Percentiles rank a stretch among this genome's conserved stretches.
Conservation (phyloP, 2,888 invertebrate species). For the Drosophila nigricruria region DNA sequence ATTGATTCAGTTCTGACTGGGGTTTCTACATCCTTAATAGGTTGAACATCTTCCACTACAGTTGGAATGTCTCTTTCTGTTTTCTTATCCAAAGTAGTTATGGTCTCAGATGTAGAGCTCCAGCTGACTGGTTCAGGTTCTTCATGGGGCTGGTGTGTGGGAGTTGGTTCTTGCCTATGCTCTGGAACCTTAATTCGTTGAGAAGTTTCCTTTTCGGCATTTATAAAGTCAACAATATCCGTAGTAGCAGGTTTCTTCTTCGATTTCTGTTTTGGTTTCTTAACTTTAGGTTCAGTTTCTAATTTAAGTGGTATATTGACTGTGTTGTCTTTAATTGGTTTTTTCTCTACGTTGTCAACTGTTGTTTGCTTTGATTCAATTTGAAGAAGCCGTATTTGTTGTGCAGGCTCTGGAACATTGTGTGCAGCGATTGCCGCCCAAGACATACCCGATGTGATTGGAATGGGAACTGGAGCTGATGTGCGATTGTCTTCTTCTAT, state of each 20-base stretch:
- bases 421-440: constrained; percentile 81
- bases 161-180: neutral
- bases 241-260: constrained; percentile 49
- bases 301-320: constrained; percentile 56
- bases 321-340: constrained; percentile 29
- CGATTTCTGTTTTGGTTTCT: constrained; percentile 71
- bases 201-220: constrained; percentile 55
- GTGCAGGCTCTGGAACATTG: constrained; percentile 79
- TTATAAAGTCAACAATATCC: constrained; percentile 62
- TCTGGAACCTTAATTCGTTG: constrained; percentile 11
- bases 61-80: neutral
- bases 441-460: constrained; percentile 67
- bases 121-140: neutral
- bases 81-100: neutral
- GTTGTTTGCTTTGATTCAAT: constrained; percentile 30
- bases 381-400: constrained; percentile 71
- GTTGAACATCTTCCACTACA: neutral
- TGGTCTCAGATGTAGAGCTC: neutral
- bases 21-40: neutral
- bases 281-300: constrained; percentile 62
- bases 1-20: neutral
- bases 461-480: constrained; percentile 13
- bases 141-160: neutral
- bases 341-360: constrained; percentile 32
- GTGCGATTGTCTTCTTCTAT: constrained; percentile 1